Evolutionary conservation across 2,113 vertebrate species (phyloP), one percentile per base, ranked within the genome.

Genomic region (Paramisgurnus dabryanus): DNA sequence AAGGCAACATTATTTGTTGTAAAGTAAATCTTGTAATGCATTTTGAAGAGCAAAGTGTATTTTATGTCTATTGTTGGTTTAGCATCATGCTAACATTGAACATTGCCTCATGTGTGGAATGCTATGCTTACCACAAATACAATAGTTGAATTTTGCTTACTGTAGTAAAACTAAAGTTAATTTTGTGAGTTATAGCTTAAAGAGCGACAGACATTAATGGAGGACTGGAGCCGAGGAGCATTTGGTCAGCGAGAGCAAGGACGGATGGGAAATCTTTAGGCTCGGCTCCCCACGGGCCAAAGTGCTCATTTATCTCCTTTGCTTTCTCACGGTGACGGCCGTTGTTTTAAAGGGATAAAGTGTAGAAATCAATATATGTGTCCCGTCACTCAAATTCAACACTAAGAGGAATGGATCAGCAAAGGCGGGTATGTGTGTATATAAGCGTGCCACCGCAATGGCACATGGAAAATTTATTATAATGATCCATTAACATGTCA

Each of bases 401-500:
- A 83, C 34, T 8, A 64, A 89, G 89, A 92, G 86, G 88, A 90
- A 91, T 89, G 87, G 84, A 67, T 76, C 7, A 84, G 34, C 66
- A 47, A 75, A 78, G 4, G 53, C 76, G 85, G 76, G 61, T 58
- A 15, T 47, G 27, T 27, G 9, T 53, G 60, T 27, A 10, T 11
- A 66, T 83, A 58, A 18, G 74, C n/a, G 5, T 47, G 67, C 85
- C 85, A 87, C 87, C 90, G 87, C 88, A 86, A 91, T 88, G 88
- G 84, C 87, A 79, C 90, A 87, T 88, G 85, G 87, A 92, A 86
- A 91, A 92, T 92, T 89, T 91, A 88, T 90, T 92, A 92, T 89
- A 90, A 87, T 91, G 93, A 92, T 91, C 88, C 91, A 94, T 95
- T 92, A 91, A 91, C 87, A 87, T 90, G 93, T 93, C 93, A 87